A percentile compares a stretch with the other conserved stretches of the same genome.
phyloP scores from a whole-genome alignment of 2,888 invertebrate species.

The Lasioglossum oenotherae region DNA sequence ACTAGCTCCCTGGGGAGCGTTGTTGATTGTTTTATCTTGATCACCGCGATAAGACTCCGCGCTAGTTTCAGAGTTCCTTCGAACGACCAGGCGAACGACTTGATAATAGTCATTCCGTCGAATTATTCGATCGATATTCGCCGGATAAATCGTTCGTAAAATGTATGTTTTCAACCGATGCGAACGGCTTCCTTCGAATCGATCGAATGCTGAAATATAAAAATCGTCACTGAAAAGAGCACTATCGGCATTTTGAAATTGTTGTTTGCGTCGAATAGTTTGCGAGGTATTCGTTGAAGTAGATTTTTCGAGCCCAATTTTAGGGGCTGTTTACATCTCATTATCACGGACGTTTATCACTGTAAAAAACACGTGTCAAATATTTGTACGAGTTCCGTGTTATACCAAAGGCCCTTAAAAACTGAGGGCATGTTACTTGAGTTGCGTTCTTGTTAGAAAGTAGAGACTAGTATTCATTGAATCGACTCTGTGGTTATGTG shows the following conservation, averaged over 20 bases:
- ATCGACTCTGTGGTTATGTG: no score
- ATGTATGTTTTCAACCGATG: neutral
- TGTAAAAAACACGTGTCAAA: neutral
- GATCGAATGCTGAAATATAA: neutral
- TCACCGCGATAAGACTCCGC: constrained; percentile 45
- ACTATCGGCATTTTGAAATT: neutral
- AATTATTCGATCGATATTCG: neutral
- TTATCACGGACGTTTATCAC: neutral
- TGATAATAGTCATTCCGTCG: constrained; percentile 30
- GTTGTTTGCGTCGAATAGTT: neutral
- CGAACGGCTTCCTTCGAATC: neutral
- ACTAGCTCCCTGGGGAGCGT: constrained; percentile 11
- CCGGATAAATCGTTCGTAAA: neutral
- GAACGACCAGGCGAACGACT: neutral
- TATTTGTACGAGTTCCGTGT: neutral
- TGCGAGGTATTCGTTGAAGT: neutral
- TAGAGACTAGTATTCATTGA: no score
- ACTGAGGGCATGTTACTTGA: neutral
- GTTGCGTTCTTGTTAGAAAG: neutral
- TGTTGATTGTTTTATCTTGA: constrained; percentile 54
- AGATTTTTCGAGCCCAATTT: neutral
- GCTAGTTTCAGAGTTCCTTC: constrained; percentile 23
- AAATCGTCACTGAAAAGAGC: neutral
- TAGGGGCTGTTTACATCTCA: neutral
- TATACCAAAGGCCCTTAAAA: neutral